Percentiles rank a stretch among this genome's conserved stretches.
Evolutionary conservation across 2,797 vertebrate species (phyloP).

Genomic region (Pampus argenteus): DNA sequence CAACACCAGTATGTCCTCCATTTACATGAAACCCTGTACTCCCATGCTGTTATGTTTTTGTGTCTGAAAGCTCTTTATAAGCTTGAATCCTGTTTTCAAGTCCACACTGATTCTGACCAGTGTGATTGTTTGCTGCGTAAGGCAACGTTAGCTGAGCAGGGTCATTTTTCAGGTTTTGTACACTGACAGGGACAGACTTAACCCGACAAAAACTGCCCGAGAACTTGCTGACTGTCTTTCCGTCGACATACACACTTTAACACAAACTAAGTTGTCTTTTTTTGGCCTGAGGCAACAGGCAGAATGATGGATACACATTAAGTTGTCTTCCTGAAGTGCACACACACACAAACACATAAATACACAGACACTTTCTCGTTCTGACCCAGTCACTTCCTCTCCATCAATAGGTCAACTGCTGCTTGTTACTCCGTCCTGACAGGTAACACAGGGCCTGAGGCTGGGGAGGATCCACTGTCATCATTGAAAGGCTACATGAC

Average conservation of each 20-base stretch:
- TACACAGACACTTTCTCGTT: constrained; percentile 29
- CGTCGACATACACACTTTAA: not conserved
- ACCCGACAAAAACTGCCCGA: not conserved
- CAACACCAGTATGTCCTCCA: constrained; percentile 10
- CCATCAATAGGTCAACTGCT: constrained; percentile 68
- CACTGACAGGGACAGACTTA: not conserved
- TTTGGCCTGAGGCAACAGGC: constrained; percentile 35
- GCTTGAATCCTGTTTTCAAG: constrained; percentile 10
- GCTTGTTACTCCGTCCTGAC: constrained; percentile 67
- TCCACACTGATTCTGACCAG: not conserved
- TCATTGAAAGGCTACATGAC: constrained; percentile 23
- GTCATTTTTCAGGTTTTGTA: not conserved
- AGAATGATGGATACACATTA: constrained; percentile 50
- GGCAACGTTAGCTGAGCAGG: not conserved
- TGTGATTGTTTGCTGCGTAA: not conserved
- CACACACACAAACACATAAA: constrained; percentile 14
- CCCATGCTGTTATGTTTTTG: constrained; percentile 10
- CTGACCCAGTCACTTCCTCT: constrained; percentile 60
- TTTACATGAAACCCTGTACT: constrained; percentile 38
- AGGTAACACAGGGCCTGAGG: constrained; percentile 70
- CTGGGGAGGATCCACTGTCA: constrained; percentile 41
- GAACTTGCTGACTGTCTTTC: constrained; percentile 6
- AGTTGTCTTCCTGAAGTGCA: constrained; percentile 41
- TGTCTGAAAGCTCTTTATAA: constrained; percentile 7
- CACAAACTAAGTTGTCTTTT: constrained; percentile 9